Conservation (phyloP, 2,113 vertebrate genomes). For the Vulpes lagopus region DNA sequence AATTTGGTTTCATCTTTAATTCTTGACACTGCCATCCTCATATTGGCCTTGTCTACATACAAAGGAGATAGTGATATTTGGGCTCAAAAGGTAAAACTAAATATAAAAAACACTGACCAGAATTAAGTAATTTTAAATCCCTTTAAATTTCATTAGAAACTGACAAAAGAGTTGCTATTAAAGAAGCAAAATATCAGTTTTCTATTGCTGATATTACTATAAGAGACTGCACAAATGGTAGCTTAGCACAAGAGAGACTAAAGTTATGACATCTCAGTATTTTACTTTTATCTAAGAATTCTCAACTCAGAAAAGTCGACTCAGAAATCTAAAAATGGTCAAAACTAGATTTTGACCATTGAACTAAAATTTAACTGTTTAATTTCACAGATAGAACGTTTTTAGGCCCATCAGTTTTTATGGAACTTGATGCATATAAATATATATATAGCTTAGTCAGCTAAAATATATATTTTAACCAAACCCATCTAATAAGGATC, state of each 20-base stretch:
- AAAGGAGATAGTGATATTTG: neutral
- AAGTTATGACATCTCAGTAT: neutral
- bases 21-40: neutral
- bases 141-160: slow-evolving; percentile 35
- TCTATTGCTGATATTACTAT: neutral
- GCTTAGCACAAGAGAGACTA: neutral
- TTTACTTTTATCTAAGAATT: neutral
- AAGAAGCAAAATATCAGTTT: neutral
- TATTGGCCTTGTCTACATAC: neutral
- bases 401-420: neutral
- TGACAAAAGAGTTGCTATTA: neutral
- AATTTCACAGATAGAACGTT: neutral
- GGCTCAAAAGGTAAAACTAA: neutral
- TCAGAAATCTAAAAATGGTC: too few relatives aligned
- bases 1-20: slow-evolving; percentile 42
- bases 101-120: neutral
- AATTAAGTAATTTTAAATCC: neutral
- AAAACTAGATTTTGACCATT: neutral
- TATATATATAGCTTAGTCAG: neutral
- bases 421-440: neutral
- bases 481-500: neutral
- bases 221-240: neutral
- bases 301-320: neutral
- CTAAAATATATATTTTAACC: neutral
- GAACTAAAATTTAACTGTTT: slow-evolving; percentile 10